Evolutionary conservation across 2,888 invertebrate genomes (phyloP), one percentile per base, ranked within the genome.

Genomic region (Marronus borbonicus): DNA sequence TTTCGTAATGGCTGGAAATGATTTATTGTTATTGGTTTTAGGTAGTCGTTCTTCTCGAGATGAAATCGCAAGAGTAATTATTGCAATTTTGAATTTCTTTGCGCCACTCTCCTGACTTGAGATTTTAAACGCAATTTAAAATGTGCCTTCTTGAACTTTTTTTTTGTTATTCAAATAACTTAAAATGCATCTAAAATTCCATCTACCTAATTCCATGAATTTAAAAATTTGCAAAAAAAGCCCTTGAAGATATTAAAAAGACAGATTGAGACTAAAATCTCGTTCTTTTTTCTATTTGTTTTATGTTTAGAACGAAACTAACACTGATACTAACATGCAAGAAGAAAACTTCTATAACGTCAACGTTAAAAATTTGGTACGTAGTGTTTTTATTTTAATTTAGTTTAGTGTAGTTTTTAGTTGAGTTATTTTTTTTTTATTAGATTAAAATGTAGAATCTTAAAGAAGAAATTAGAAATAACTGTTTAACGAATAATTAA

Each of bases 331-430:
- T 81, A 82, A 78, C 60, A 74, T 49, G 65, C 74, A 70, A 74
- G 85, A 83, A 76, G 86, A 86, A 76, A 84, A 84, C 78, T 89
- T 91, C 85, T 91, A 92, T 84, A 92, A 92, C 85, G 92, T 93
- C 85, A 92, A 91, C 87, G 92, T 92, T 81, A 92, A 92, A 86
- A 91, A 89, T 83, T 88, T 93, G 91, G 93, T 93, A 90, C 92
- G 92, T 90, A 80, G 78, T 80, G 77, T 78, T 77, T 55, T 24
- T 17, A 58, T 55, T 78, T 80, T 80, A 75, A 75, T 77, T 80
- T 79, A 75, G 14, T n/a, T 65, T 76, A 50, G 50, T 55, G 20
- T 44, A 44, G 44, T 66, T 76, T 50, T 76, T 65, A 50, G 20
- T 66, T 17, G 10, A 24, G n/a, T 62, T 58, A 8, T 58, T 17